Evolutionary conservation across 2,888 invertebrate species (phyloP).

Genomic region (Dryomyza anilis): DNA sequence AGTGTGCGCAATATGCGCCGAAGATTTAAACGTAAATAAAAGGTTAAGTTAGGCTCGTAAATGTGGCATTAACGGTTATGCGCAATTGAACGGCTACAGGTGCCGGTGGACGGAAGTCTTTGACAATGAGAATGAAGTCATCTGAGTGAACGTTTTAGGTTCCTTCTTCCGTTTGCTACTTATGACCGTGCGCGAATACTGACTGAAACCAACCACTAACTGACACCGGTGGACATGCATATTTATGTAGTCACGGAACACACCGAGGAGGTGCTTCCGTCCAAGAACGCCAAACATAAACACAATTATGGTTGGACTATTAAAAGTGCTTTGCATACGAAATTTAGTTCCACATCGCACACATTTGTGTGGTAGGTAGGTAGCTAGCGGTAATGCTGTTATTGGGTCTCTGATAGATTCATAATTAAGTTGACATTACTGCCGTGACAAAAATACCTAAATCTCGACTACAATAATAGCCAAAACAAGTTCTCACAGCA

Average conservation of each 20-base stretch:
- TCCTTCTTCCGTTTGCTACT: conserved; percentile 29
- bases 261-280: conserved; percentile 16
- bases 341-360: not conserved
- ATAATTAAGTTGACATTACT: not conserved
- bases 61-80: conserved; percentile 20
- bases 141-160: conserved; percentile 15
- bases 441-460: not conserved
- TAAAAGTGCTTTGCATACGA: conserved; percentile 24
- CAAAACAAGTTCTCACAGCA: not conserved
- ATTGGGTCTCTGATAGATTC: not conserved
- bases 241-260: conserved; percentile 12
- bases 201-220: not conserved
- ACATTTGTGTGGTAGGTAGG: not conserved
- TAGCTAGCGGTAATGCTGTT: not conserved
- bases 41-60: not conserved
- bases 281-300: conserved; percentile 5
- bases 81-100: conserved; percentile 2
- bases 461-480: too few relatives aligned
- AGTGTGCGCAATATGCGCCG: not conserved
- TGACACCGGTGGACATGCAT: not conserved
- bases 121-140: conserved; percentile 27
- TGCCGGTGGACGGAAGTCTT: conserved; percentile 24
- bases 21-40: not conserved
- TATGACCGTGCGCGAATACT: conserved; percentile 31
- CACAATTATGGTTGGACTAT: conserved; percentile 26